Evolutionary conservation across 2,888 invertebrate genomes (phyloP), one percentile per base, ranked within the genome.

Genomic region (Ramazzottius varieornatus): DNA sequence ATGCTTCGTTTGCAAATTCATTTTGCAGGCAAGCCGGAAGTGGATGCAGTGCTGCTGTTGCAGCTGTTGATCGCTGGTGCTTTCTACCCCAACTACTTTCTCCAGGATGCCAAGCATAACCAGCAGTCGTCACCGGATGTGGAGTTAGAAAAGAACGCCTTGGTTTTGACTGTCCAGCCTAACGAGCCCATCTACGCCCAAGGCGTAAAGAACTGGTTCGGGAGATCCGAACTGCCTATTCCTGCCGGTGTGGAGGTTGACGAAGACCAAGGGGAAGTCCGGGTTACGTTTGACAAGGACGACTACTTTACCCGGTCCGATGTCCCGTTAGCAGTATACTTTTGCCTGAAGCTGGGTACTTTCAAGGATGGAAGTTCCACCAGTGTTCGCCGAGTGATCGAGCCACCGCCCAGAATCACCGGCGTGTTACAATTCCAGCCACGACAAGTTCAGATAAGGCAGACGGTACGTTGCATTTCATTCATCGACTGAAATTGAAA

Each of bases 31-130:
- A n/a, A n/a, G n/a, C n/a, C n/a, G n/a, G n/a, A n/a, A n/a, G n/a
- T n/a, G n/a, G n/a, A n/a, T n/a, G n/a, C n/a, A n/a, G n/a, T n/a
- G n/a, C n/a, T n/a, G n/a, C n/a, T 13, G 46, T 67, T 71, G 2
- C 73, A 86, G 85, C 74, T 87, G 46, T 80, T 85, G n/a, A 77
- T 88, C 40, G 84, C 85, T 67, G 89, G 87, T 1, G 91, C 92
- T 1, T 91, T 91, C 76, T 94, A 91, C 77, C 94, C 94, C 0
- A 84, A 92, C 75, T 93, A 86, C 75, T 93, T 88, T 76, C 75
- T 83, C 32, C 80, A 82, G 34, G 72, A 77, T 8, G 78, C 80
- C 1, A 80, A 81, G 65, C 79, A 81, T 66, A 75, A 79, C 0
- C 80, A 83, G 4, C 29, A 24, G 54, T 8, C 54, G 24, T 29